Evolutionary conservation across 2,113 vertebrate genomes (phyloP).

Genomic region (Solea solea): DNA sequence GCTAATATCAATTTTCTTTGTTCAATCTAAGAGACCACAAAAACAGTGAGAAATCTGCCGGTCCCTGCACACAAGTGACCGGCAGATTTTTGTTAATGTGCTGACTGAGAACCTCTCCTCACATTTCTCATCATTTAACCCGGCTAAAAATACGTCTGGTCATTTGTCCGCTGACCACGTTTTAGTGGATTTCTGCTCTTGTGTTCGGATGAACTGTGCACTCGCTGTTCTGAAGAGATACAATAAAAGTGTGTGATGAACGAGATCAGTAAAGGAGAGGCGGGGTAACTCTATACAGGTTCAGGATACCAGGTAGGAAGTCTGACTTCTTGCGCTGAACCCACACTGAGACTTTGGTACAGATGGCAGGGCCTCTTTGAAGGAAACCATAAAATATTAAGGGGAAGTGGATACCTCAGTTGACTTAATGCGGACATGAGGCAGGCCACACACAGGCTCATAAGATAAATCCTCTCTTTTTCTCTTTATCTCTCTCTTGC

Average conservation of each 20-base stretch:
- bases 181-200: constrained; percentile 19
- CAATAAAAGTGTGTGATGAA: constrained; percentile 58
- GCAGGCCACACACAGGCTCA: constrained; percentile 61
- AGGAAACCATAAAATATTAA: constrained; percentile 89
- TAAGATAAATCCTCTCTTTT: constrained; percentile 52
- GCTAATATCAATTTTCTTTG: constrained; percentile 3
- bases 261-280: constrained; percentile 34
- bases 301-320: constrained; percentile 86
- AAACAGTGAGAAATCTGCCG: constrained; percentile 20
- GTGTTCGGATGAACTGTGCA: constrained; percentile 32
- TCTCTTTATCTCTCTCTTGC: constrained; percentile 15
- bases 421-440: constrained; percentile 71
- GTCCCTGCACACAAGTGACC: background rate
- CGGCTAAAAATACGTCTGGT: constrained; percentile 10
- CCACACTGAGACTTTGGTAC: constrained; percentile 85
- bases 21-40: background rate
- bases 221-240: constrained; percentile 74
- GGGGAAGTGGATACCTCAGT: constrained; percentile 80
- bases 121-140: background rate
- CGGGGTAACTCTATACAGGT: constrained; percentile 86
- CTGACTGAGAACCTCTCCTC: background rate
- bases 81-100: too few species aligned
- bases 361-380: constrained; percentile 81
- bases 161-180: constrained; percentile 23
- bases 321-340: constrained; percentile 86